These are phyloP conservation scores for Agapornis canus DNA, from an alignment of 2,797 vertebrate species.

Conservation along the genomic window DNA sequence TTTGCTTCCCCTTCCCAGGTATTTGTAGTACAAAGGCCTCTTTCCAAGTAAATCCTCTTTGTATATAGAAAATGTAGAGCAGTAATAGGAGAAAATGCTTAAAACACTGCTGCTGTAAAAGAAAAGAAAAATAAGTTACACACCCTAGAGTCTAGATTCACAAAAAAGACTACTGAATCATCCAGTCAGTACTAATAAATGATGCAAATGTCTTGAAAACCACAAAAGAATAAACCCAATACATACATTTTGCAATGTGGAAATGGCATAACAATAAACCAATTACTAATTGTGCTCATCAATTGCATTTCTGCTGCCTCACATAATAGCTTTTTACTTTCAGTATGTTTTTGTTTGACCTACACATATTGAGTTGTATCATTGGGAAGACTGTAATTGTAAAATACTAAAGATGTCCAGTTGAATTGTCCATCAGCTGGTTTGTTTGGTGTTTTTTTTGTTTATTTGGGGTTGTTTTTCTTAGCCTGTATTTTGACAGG, in stretches of 20 bases:
- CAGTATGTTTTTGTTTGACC: not conserved
- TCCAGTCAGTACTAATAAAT: not conserved
- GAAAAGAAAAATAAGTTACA: not conserved
- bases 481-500: not conserved
- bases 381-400: not conserved
- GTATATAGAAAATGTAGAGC: not conserved
- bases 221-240: not conserved
- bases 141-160: not conserved
- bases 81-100: not conserved
- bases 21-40: not conserved
- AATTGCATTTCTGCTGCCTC: not conserved
- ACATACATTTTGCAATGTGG: not conserved
- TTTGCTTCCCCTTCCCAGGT: not conserved
- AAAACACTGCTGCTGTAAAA: not conserved
- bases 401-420: not conserved
- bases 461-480: not conserved
- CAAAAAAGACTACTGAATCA: not conserved
- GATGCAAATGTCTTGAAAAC: not conserved
- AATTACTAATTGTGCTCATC: not conserved
- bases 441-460: not conserved
- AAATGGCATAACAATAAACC: not conserved
- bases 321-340: not conserved
- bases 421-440: not conserved
- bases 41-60: not conserved
- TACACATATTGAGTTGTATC: not conserved